phyloP scores from a whole-genome alignment of 2,797 vertebrate species.

The Anguilla anguilla region DNA sequence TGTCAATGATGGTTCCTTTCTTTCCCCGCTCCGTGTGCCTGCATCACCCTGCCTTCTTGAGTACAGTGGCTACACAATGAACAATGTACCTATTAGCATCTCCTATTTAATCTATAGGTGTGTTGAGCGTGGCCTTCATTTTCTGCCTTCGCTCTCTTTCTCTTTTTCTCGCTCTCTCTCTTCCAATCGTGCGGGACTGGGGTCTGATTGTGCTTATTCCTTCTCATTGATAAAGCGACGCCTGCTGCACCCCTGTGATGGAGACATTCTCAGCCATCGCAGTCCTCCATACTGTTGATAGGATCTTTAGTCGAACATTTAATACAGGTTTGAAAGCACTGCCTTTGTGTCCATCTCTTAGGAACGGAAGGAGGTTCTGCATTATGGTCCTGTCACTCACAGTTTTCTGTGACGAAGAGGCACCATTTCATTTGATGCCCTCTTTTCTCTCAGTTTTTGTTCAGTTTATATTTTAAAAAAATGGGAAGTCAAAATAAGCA shows the following conservation, averaged over 20 bases:
- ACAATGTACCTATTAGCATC: not conserved
- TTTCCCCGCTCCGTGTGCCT: not conserved
- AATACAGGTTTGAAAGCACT: not conserved
- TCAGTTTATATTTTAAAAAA: not conserved
- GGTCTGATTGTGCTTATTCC: not conserved
- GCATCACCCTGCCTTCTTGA: not conserved
- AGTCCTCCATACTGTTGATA: not conserved
- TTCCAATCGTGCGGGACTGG: conserved; percentile 51
- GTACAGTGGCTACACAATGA: not conserved
- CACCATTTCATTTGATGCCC: not conserved
- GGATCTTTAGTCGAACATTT: conserved; percentile 1
- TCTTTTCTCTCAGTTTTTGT: not conserved
- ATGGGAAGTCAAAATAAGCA: not conserved
- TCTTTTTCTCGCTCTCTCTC: conserved; percentile 78
- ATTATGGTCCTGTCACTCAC: not conserved
- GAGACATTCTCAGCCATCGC: conserved; percentile 47
- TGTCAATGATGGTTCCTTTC: not conserved
- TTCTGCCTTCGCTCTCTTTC: conserved; percentile 73
- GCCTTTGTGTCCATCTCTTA: not conserved
- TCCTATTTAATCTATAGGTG: not conserved
- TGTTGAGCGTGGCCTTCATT: conserved; percentile 42
- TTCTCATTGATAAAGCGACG: not conserved
- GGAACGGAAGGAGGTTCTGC: not conserved
- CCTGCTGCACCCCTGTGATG: conserved; percentile 14
- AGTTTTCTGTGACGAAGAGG: not conserved